Conservation (phyloP, 2,797 vertebrate species). For the Thaleichthys pacificus region DNA sequence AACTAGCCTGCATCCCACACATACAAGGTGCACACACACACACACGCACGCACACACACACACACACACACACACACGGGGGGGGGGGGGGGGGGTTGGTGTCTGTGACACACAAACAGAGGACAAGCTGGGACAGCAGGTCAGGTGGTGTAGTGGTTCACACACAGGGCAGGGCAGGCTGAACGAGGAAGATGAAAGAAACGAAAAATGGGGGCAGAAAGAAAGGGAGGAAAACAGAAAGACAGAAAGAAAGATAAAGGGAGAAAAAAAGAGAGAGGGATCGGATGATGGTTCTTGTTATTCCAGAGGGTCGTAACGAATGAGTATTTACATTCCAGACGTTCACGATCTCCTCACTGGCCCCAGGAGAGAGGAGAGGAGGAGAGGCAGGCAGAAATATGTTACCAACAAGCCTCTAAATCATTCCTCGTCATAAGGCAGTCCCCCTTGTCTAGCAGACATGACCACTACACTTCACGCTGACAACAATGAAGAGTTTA, state of each 20-base stretch:
- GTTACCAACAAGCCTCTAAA: no score
- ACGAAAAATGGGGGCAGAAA: background rate
- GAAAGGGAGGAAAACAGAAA: slow-evolving; percentile 7
- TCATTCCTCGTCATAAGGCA: no score
- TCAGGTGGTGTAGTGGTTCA: slow-evolving; percentile 57
- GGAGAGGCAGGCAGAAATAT: background rate
- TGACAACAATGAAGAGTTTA: no score
- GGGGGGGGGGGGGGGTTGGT: no score
- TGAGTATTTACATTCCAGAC: slow-evolving; percentile 48
- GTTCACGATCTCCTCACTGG: slow-evolving; percentile 39
- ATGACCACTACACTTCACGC: no score
- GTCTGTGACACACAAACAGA: background rate
- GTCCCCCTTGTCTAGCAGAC: no score
- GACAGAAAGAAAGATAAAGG: background rate
- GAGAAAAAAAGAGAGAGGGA: background rate
- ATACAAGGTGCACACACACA: slow-evolving; percentile 18
- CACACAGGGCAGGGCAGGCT: slow-evolving; percentile 36
- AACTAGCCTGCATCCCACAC: background rate
- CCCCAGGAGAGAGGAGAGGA: slow-evolving; percentile 10
- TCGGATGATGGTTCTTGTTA: slow-evolving; percentile 13
- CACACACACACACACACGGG: slow-evolving; percentile 5
- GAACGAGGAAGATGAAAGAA: background rate
- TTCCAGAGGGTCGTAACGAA: slow-evolving; percentile 43
- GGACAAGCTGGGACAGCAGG: slow-evolving; percentile 48
- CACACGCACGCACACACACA: slow-evolving; percentile 1